Evolutionary conservation across 2,888 invertebrate genomes (phyloP).

Genomic region (Lomographa bimaculata): DNA sequence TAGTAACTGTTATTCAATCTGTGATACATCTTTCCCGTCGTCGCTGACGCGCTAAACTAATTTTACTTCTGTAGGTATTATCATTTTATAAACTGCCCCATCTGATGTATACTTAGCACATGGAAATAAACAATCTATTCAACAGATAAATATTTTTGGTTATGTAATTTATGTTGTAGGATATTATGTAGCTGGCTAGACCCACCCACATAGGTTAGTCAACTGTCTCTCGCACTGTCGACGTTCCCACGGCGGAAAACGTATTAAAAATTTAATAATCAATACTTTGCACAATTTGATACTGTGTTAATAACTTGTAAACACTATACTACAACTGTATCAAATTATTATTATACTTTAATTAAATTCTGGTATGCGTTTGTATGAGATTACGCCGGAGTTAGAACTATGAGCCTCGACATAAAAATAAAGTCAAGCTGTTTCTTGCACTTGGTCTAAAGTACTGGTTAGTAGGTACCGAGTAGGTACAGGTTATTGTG

Average conservation of each 20-base stretch:
- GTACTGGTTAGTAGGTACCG: no score
- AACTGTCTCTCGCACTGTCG: conserved; percentile 1
- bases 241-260: conserved; percentile 28
- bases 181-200: no score
- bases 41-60: no score
- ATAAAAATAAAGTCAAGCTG: conserved; percentile 16
- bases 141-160: no score
- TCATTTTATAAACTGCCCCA: no score
- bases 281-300: conserved; percentile 24
- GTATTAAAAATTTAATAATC: conserved; percentile 15
- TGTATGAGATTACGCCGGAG: no score
- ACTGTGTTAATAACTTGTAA: conserved; percentile 29
- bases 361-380: no score
- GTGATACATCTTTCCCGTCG: no score
- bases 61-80: no score
- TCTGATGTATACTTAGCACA: no score
- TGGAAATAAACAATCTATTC: conserved; percentile 1
- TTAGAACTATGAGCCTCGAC: conserved; percentile 3
- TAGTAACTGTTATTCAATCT: no score
- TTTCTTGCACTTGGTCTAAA: no score
- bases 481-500: conserved; percentile 49
- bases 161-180: conserved; percentile 1
- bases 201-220: conserved; percentile 8
- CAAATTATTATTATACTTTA: conserved; percentile 41
- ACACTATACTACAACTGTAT: conserved; percentile 37